Conservation (phyloP, 2,797 vertebrate species). For the Phrynocephalus forsythii region DNA sequence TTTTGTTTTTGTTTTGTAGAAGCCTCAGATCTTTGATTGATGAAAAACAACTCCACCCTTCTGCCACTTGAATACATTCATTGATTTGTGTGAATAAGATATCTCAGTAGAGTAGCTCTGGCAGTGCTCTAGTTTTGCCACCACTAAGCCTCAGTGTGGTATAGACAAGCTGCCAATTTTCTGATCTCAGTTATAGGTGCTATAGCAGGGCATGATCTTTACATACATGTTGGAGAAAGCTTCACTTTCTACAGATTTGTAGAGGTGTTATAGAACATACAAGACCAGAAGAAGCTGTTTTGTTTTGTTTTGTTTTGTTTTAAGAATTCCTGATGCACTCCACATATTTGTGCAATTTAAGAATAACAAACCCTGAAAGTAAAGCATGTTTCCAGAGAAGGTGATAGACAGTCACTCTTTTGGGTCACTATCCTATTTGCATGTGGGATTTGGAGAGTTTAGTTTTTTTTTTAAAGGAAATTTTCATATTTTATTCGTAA, state of each 20-base stretch:
- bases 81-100: background rate
- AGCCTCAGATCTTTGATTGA: too few species aligned
- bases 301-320: too few species aligned
- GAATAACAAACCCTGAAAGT: background rate
- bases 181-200: too few species aligned
- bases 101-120: background rate
- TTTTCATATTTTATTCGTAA: too few species aligned
- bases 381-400: background rate
- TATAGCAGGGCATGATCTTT: slow-evolving; percentile 3
- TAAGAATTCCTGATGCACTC: background rate
- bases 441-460: too few species aligned
- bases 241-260: too few species aligned
- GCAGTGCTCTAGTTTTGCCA: background rate
- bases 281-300: background rate
- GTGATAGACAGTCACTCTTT: background rate
- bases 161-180: background rate
- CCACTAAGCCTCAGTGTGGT: background rate
- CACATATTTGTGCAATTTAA: background rate
- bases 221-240: background rate
- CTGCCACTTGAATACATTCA: background rate
- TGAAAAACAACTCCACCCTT: background rate
- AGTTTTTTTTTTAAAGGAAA: too few species aligned
- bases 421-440: too few species aligned
- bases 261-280: background rate
- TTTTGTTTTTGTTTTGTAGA: too few species aligned